Percentiles rank a stretch among this genome's conserved stretches.
These are phyloP conservation scores for Dendrolimus kikuchii DNA, from an alignment of 1,140 invertebrate species.

Conservation along the genomic window DNA sequence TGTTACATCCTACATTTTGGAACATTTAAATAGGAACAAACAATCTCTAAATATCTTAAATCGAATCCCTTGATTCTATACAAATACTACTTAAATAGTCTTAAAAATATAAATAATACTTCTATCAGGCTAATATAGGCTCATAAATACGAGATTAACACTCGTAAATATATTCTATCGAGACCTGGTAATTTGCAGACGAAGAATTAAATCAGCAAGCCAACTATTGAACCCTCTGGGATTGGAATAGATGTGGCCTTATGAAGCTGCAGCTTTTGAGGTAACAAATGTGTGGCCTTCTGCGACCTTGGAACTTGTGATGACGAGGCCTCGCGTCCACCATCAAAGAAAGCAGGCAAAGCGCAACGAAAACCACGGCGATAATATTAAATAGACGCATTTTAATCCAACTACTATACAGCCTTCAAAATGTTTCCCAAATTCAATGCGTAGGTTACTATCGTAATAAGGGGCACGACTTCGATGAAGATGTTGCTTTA, in stretches of 20 bases:
- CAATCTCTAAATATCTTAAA: too few species aligned
- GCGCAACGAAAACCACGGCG: conserved; percentile 19
- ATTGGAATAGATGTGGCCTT: conserved; percentile 19
- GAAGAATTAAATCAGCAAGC: not conserved
- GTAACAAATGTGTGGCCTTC: conserved; percentile 37
- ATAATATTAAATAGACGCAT: conserved; percentile 42
- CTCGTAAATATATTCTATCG: too few species aligned
- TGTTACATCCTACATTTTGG: too few species aligned
- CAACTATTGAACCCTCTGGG: not conserved
- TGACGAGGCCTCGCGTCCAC: conserved; percentile 25
- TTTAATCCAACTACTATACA: conserved; percentile 14
- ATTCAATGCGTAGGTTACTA: conserved; percentile 4
- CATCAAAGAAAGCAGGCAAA: conserved; percentile 21
- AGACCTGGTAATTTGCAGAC: not conserved
- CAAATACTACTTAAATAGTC: too few species aligned
- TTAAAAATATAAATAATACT: too few species aligned
- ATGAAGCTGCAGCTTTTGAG: conserved; percentile 45
- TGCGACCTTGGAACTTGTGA: conserved; percentile 20
- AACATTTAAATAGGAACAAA: too few species aligned
- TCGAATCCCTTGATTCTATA: too few species aligned
- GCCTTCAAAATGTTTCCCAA: conserved; percentile 4
- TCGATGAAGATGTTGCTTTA: conserved; percentile 18
- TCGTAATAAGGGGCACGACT: not conserved
- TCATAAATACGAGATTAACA: too few species aligned
- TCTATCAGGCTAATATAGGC: too few species aligned